phyloP scores from a whole-genome alignment of 2,797 vertebrate genomes.

The Brotula barbata region DNA sequence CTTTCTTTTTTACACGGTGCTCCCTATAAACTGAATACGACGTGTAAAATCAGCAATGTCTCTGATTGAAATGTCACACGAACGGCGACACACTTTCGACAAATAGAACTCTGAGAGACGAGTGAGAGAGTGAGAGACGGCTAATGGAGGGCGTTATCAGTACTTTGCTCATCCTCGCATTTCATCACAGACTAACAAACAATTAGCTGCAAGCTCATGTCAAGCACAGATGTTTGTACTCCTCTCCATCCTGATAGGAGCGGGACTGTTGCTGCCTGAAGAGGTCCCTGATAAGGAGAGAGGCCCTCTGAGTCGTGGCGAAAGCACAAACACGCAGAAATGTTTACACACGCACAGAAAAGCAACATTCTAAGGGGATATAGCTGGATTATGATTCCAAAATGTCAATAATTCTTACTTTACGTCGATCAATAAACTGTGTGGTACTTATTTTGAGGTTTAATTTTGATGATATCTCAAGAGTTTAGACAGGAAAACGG shows the following conservation, averaged over 20 bases:
- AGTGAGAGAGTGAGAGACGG: neutral
- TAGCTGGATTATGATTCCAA: neutral
- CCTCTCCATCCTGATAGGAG: constrained; percentile 35
- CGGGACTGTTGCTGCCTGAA: constrained; percentile 15
- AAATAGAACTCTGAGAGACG: neutral
- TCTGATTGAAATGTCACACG: neutral
- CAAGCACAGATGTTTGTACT: constrained; percentile 50
- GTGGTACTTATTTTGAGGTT: no score
- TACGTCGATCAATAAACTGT: no score
- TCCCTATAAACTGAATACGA: no score
- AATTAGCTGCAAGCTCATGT: constrained; percentile 44
- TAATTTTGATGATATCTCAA: no score
- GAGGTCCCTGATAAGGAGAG: constrained; percentile 37
- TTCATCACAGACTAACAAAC: constrained; percentile 44
- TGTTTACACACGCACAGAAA: neutral
- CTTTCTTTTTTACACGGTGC: no score
- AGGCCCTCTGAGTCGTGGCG: neutral
- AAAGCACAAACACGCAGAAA: neutral
- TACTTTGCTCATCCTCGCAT: constrained; percentile 18
- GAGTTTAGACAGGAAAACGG: no score
- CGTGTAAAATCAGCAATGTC: no score
- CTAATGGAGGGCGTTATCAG: constrained; percentile 47
- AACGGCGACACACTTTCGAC: neutral
- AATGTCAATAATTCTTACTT: no score
- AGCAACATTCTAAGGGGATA: neutral